Conservation (phyloP, 64 coral and sea anemone species). For the Stichodactyla helianthus region DNA sequence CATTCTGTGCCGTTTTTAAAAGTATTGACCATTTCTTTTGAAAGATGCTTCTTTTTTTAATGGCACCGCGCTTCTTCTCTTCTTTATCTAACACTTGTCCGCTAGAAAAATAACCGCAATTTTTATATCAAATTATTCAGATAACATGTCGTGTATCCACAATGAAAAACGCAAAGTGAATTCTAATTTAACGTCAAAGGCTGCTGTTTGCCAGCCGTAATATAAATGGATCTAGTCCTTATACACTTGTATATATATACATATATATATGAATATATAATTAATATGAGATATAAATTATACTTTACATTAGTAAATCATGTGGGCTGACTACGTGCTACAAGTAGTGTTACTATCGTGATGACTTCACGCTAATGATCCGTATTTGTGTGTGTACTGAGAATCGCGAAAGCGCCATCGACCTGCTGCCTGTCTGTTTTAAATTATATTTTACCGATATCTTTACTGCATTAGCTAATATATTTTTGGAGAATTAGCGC, state of each 20-base stretch:
- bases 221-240: constrained; percentile 11
- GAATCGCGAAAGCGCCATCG: neutral
- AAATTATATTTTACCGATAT: too few relatives aligned
- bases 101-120: neutral
- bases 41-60: neutral
- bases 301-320: neutral
- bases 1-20: neutral
- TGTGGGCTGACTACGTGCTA: neutral
- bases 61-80: neutral
- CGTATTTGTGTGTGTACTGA: neutral
- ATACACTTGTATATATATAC: neutral
- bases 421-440: neutral
- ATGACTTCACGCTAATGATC: constrained; percentile 9
- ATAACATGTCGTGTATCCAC: neutral
- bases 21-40: neutral
- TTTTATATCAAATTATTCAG: constrained; percentile 8
- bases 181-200: constrained; percentile 10
- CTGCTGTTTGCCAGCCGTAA: neutral
- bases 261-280: constrained; percentile 14
- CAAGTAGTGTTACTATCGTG: neutral
- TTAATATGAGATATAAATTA: constrained; percentile 2
- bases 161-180: neutral
- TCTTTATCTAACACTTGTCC: neutral
- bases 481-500: too few relatives aligned
- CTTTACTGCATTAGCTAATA: too few relatives aligned